Evolutionary conservation across 2,888 invertebrate genomes (phyloP), one percentile per base, ranked within the genome.

Genomic region (Coelopa pilipes): DNA sequence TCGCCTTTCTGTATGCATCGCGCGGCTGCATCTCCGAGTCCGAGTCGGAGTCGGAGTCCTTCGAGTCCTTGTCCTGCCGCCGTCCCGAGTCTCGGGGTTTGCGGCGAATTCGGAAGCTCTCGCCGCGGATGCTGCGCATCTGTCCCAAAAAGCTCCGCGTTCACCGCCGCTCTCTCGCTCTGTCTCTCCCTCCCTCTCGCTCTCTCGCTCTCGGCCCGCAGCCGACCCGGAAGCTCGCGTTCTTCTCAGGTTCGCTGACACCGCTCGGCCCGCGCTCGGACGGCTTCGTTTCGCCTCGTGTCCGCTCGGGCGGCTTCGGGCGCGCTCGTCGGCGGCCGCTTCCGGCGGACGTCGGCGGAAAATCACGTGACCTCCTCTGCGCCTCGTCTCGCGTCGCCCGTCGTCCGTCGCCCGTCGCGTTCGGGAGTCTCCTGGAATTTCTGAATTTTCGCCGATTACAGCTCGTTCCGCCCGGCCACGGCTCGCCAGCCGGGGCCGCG

Each of bases 81-180:
- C n/a, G n/a, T n/a, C n/a, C n/a, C n/a, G n/a, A 34, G 34, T 49
- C 34, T 67, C 24, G 9, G n/a, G 10, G 47, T 5, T 21, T 69
- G 55, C 71, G 57, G 62, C 65, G 34, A 34, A 34, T 4, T 4
- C 7, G 34, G 34, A 72, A 75, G 73, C 76, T 74, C 59, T 34
- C 65, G 72, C 47, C 34, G 15, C 19, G n/a, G 73, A 74, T 74
- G 76, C 69, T 78, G 78, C 78, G 77, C 70, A 53, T 34, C 9
- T 75, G 78, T 78, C 78, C 73, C 75, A 77, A 78, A 78, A 80
- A 80, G 77, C 78, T 78, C 63, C 50, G 21, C 9, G n/a, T n/a
- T n/a, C n/a, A n/a, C n/a, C n/a, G n/a, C 34, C 7, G 34, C 7
- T 0, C 57, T 2, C 60, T 21, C 55, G 24, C 60, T 55, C 12